A percentile compares a stretch with the other conserved stretches of the same genome.
Evolutionary conservation across 1,140 invertebrate genomes (phyloP).

Genomic region (Drosophila simulans): DNA sequence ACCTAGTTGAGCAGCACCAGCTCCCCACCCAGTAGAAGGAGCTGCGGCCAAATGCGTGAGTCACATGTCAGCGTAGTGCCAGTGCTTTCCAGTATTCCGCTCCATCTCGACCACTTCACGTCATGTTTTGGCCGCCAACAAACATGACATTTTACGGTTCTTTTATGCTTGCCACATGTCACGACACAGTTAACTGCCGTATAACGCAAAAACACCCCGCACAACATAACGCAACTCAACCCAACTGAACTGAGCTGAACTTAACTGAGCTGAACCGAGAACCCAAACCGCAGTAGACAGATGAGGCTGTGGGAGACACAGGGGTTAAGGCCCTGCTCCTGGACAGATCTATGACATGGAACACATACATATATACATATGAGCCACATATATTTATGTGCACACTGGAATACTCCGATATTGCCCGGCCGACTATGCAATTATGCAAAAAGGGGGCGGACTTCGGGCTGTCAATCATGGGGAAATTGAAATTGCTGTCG

Average conservation of each 20-base stretch:
- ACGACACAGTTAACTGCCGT: constrained; percentile 76
- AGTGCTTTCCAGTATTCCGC: constrained; percentile 11
- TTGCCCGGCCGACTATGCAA: constrained; percentile 44
- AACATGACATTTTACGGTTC: constrained; percentile 82
- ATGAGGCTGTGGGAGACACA: constrained; percentile 15
- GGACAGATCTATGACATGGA: constrained; percentile 44
- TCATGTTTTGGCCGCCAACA: constrained; percentile 78
- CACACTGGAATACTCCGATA: constrained; percentile 12
- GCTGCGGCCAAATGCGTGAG: constrained; percentile 47
- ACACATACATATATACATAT: constrained; percentile 5
- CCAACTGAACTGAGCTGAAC: neutral
- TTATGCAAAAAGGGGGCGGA: constrained; percentile 59
- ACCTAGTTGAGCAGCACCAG: constrained; percentile 29
- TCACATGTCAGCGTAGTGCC: constrained; percentile 50
- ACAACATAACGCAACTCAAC: constrained; percentile 27
- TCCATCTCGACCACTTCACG: constrained; percentile 63
- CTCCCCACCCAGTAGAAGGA: constrained; percentile 10
- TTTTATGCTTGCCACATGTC: constrained; percentile 82
- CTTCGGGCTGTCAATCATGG: constrained; percentile 50
- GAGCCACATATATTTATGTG: constrained; percentile 2
- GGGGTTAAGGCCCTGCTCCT: constrained; percentile 57
- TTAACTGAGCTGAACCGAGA: neutral
- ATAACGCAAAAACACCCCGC: constrained; percentile 44
- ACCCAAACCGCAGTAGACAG: constrained; percentile 2
- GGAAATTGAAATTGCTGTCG: constrained; percentile 70